phyloP scores from a whole-genome alignment of 2,797 vertebrate genomes.

The Rhinichthys osculus region DNA sequence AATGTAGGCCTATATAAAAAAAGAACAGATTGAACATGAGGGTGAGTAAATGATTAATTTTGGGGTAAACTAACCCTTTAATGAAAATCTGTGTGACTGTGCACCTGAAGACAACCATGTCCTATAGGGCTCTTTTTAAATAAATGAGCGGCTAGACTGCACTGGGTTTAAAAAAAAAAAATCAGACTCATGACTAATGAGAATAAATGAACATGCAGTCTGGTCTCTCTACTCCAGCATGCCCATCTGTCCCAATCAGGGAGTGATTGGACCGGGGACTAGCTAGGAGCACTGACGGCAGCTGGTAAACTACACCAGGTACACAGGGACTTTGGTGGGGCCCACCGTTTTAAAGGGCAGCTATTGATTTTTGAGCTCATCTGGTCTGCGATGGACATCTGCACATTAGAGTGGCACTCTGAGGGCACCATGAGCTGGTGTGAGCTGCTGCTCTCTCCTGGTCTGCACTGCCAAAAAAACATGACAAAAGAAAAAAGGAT shows the following conservation, averaged over 20 bases:
- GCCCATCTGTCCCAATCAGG: conserved; percentile 50
- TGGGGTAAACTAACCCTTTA: conserved; percentile 4
- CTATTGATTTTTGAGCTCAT: conserved; percentile 42
- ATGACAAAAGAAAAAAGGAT: background rate
- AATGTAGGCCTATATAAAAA: background rate
- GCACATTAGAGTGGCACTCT: conserved; percentile 12
- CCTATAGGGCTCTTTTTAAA: background rate
- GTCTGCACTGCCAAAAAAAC: background rate
- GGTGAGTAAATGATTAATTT: background rate
- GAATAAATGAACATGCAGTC: conserved; percentile 70
- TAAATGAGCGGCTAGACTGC: conserved; percentile 7
- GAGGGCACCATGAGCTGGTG: background rate
- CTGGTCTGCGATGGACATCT: conserved; percentile 36
- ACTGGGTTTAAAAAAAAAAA: background rate
- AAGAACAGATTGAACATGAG: background rate
- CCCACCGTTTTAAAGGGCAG: conserved; percentile 1
- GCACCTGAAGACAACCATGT: conserved; percentile 1
- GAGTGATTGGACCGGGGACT: conserved; percentile 45
- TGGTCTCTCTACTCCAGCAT: conserved; percentile 27
- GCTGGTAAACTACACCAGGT: conserved; percentile 37
- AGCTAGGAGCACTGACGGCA: conserved; percentile 13
- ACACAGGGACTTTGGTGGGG: background rate
- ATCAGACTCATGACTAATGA: conserved; percentile 66
- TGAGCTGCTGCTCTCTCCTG: background rate
- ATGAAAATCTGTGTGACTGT: conserved; percentile 1